Conservation (phyloP, 2,888 invertebrate genomes). For the Drosophila yooni region DNA sequence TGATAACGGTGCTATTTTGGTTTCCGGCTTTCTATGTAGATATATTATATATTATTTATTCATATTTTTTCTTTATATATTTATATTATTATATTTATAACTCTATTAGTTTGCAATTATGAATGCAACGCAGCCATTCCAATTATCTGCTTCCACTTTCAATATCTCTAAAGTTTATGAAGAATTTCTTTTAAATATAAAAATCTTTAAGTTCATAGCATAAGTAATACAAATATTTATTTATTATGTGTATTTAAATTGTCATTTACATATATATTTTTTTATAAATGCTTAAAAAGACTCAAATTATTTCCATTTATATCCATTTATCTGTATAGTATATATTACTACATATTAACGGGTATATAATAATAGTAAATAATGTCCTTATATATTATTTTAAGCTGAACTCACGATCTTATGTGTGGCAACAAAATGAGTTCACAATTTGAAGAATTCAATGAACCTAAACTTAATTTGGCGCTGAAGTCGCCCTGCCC, state of each 20-base stretch:
- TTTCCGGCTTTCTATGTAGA: not conserved
- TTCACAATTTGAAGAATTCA: slow-evolving; percentile 18
- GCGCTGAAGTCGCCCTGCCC: slow-evolving; percentile 16
- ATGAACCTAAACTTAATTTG: slow-evolving; percentile 23
- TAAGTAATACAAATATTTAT: too few relatives aligned
- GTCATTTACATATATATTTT: too few relatives aligned
- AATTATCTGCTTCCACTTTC: too few relatives aligned
- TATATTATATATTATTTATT: too few relatives aligned
- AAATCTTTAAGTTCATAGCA: too few relatives aligned
- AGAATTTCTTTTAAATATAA: too few relatives aligned
- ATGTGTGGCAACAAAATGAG: not conserved
- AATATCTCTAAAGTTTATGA: not conserved
- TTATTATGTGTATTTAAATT: too few relatives aligned
- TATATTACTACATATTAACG: not conserved
- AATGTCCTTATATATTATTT: too few relatives aligned
- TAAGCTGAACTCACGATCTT: not conserved
- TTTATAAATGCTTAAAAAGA: too few relatives aligned
- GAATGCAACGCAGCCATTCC: not conserved
- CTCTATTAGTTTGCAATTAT: not conserved
- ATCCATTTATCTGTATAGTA: not conserved
- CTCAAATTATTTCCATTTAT: not conserved
- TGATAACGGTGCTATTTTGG: not conserved
- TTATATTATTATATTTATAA: too few relatives aligned
- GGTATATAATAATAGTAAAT: too few relatives aligned
- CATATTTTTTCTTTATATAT: not conserved